These are phyloP conservation scores for Austrofundulus limnaeus DNA, from an alignment of 2,113 vertebrate genomes.

Conservation along the genomic window DNA sequence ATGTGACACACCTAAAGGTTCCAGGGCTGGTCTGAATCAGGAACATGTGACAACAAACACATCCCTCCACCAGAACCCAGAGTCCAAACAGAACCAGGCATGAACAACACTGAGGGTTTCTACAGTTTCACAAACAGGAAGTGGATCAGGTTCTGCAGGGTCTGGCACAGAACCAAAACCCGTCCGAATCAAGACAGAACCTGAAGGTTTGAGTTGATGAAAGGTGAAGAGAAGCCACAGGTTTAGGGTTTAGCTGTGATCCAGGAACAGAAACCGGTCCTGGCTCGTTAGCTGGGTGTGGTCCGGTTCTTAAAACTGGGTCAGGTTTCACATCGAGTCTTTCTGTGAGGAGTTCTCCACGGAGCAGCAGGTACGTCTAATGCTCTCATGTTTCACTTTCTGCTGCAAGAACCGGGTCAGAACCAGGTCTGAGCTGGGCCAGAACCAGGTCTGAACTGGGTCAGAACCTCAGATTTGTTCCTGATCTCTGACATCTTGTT, in stretches of 20 bases:
- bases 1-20: neutral
- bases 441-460: no score
- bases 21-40: neutral
- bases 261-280: neutral
- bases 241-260: neutral
- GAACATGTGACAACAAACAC: neutral
- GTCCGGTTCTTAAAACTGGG: neutral
- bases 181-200: neutral
- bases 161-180: neutral
- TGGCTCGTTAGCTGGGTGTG: neutral
- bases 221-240: neutral
- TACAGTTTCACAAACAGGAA: no score
- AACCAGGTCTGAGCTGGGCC: no score
- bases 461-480: no score
- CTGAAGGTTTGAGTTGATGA: neutral
- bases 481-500: no score
- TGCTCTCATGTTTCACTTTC: neutral
- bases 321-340: neutral
- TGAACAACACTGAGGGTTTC: neutral
- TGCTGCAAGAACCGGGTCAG: neutral
- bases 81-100: neutral
- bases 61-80: no score
- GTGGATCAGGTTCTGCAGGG: no score
- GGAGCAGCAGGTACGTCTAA: conserved; percentile 10
- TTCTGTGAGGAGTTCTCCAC: neutral